phyloP scores from a whole-genome alignment of 2,113 vertebrate species.

The Elachura formosa region DNA sequence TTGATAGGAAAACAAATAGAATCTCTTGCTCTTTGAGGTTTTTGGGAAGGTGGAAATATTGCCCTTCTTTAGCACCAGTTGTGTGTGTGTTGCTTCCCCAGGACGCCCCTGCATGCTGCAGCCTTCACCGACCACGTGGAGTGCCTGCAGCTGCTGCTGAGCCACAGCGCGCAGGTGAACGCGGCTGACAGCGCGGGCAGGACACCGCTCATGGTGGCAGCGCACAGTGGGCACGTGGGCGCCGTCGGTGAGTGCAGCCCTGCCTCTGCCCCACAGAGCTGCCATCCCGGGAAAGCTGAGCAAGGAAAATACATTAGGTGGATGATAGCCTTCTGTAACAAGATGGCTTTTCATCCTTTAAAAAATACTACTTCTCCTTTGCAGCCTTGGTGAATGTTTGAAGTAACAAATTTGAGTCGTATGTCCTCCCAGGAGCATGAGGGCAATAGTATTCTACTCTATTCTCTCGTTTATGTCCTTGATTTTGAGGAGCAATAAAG shows the following conservation, averaged over 20 bases:
- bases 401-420: background rate
- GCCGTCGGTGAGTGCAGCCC: constrained; percentile 77
- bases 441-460: background rate
- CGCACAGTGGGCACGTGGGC: constrained; percentile 77
- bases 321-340: background rate
- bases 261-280: background rate
- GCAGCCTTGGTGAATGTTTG: background rate
- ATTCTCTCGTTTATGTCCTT: background rate
- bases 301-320: background rate
- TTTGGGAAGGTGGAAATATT: background rate
- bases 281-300: background rate
- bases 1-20: background rate
- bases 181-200: constrained; percentile 77
- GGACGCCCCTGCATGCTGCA: constrained; percentile 92
- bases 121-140: constrained; percentile 87
- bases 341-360: background rate
- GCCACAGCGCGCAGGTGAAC: constrained; percentile 82
- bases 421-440: background rate
- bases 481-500: background rate
- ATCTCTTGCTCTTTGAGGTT: background rate
- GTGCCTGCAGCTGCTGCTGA: constrained; percentile 89
- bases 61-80: background rate
- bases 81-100: background rate
- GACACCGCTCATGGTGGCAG: constrained; percentile 88
- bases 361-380: background rate